A percentile compares a stretch with the other conserved stretches of the same genome.
These are phyloP conservation scores for Neotoxoptera formosana DNA, from an alignment of 1,140 invertebrate species.

Conservation along the genomic window DNA sequence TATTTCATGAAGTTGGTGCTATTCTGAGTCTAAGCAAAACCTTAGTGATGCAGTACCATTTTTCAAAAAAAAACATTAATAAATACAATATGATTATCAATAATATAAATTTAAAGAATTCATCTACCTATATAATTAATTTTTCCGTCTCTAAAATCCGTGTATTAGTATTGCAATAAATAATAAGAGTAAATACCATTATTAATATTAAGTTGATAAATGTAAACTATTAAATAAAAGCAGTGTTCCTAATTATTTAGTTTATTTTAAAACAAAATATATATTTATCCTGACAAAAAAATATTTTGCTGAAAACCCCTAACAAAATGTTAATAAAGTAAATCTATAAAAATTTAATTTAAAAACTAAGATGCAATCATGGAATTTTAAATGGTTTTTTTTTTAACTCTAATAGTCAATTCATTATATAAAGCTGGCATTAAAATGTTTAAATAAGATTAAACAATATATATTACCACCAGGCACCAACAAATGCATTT, in stretches of 20 bases:
- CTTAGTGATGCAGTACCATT: not conserved
- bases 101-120: not conserved
- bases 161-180: not conserved
- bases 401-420: not conserved
- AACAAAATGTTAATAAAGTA: not conserved
- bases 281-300: not conserved
- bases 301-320: not conserved
- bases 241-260: not conserved
- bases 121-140: not conserved
- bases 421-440: not conserved
- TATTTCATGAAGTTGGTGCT: too few relatives aligned
- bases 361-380: not conserved
- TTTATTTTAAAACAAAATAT: not conserved
- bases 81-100: not conserved
- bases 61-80: not conserved
- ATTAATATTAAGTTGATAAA: not conserved
- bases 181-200: not conserved
- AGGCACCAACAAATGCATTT: conserved; percentile 35
- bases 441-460: not conserved
- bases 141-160: not conserved
- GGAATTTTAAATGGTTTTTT: not conserved
- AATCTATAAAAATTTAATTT: not conserved
- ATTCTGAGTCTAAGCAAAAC: too few relatives aligned
- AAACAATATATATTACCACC: not conserved
- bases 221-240: not conserved